Evolutionary conservation across 2,113 vertebrate genomes (phyloP).

Genomic region (Myodes glareolus): DNA sequence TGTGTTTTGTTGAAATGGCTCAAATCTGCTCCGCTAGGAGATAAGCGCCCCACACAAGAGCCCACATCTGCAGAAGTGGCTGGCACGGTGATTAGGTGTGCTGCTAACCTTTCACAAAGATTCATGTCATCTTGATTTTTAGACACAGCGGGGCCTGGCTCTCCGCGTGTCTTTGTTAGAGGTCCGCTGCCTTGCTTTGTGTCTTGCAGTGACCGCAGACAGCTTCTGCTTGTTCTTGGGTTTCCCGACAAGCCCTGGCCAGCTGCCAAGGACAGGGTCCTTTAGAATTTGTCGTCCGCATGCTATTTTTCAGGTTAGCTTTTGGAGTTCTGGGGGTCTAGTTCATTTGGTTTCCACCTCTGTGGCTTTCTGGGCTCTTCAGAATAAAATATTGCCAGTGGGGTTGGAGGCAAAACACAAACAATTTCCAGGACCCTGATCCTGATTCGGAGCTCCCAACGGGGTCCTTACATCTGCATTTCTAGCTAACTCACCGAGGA

Average conservation of each 20-base stretch:
- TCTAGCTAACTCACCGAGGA: background rate
- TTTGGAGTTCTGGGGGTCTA: background rate
- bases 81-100: constrained; percentile 66
- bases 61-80: background rate
- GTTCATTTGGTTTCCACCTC: background rate
- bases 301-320: background rate
- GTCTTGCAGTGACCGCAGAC: background rate
- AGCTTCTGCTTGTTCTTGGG: background rate
- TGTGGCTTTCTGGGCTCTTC: background rate
- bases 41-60: background rate
- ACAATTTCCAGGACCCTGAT: background rate
- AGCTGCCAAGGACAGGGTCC: background rate
- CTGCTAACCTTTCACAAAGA: constrained; percentile 43
- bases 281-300: background rate
- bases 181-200: constrained; percentile 29
- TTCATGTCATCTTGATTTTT: constrained; percentile 41
- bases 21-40: background rate
- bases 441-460: background rate
- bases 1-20: constrained; percentile 73
- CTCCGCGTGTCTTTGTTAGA: background rate
- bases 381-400: background rate
- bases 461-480: background rate
- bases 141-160: background rate
- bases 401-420: background rate
- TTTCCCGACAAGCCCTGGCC: background rate